phyloP scores from a whole-genome alignment of 2,113 vertebrate genomes.

The Dipodomys merriami region DNA sequence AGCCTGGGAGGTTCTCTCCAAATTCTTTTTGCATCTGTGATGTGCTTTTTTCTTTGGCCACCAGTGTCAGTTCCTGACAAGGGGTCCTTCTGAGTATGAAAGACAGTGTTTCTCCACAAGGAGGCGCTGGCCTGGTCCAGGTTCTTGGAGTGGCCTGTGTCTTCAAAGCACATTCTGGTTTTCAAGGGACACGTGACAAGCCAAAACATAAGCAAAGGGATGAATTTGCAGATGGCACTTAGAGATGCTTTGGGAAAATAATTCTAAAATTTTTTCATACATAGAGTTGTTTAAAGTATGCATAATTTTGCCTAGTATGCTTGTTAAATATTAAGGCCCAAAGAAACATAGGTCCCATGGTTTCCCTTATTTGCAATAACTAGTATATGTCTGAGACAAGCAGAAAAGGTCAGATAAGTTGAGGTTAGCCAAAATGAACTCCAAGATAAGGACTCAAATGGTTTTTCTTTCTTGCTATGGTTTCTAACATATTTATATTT shows the following conservation, averaged over 20 bases:
- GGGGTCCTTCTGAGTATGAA: not conserved
- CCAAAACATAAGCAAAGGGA: not conserved
- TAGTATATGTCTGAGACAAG: no score
- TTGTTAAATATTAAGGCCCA: not conserved
- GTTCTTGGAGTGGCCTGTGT: not conserved
- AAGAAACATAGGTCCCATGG: no score
- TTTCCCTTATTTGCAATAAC: no score
- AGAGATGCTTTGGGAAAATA: not conserved
- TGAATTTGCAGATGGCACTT: not conserved
- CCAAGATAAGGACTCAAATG: no score
- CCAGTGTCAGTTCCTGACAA: not conserved
- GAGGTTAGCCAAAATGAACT: no score
- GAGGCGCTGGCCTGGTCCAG: not conserved
- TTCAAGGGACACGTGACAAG: not conserved
- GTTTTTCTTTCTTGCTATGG: no score
- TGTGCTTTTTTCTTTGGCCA: slow-evolving; percentile 37
- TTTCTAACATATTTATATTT: no score
- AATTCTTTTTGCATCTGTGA: slow-evolving; percentile 32
- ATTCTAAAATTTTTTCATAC: slow-evolving; percentile 1
- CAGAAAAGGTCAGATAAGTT: no score
- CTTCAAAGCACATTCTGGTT: not conserved
- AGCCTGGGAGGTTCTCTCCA: slow-evolving; percentile 47
- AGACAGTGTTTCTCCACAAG: not conserved
- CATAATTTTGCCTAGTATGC: not conserved
- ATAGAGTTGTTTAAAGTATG: not conserved